phyloP scores from a whole-genome alignment of 1,140 invertebrate species.

The Drosophila pachea region DNA sequence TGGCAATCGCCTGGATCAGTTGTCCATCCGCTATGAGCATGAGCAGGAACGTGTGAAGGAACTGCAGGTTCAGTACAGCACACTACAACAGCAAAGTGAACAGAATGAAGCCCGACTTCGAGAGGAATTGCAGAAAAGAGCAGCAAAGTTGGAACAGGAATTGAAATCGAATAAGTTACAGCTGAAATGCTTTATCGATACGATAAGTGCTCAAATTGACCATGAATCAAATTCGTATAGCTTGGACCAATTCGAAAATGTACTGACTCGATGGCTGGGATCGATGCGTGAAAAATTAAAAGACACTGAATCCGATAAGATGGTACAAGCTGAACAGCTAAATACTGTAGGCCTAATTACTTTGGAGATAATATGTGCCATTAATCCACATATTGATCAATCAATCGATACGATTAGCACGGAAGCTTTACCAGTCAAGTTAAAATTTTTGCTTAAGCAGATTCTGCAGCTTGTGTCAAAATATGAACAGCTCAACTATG shows the following conservation, averaged over 20 bases:
- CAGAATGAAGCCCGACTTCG: background rate
- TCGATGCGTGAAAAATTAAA: background rate
- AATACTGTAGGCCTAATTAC: background rate
- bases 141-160: background rate
- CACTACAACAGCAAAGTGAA: background rate
- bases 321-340: background rate
- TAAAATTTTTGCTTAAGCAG: background rate
- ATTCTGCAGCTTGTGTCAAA: background rate
- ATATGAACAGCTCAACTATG: background rate
- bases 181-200: background rate
- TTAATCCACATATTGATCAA: background rate
- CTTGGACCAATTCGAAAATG: background rate
- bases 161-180: background rate
- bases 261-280: background rate
- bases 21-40: background rate
- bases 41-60: slow-evolving; percentile 5
- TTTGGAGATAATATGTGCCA: background rate
- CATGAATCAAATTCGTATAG: background rate
- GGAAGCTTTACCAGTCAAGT: background rate
- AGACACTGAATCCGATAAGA: background rate
- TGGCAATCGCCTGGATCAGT: background rate
- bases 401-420: background rate
- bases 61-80: slow-evolving; percentile 16
- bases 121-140: background rate
- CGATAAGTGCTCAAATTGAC: background rate